These are phyloP conservation scores for Sciurus vulgaris DNA, from an alignment of 2,797 vertebrate genomes.

Conservation along the genomic window DNA sequence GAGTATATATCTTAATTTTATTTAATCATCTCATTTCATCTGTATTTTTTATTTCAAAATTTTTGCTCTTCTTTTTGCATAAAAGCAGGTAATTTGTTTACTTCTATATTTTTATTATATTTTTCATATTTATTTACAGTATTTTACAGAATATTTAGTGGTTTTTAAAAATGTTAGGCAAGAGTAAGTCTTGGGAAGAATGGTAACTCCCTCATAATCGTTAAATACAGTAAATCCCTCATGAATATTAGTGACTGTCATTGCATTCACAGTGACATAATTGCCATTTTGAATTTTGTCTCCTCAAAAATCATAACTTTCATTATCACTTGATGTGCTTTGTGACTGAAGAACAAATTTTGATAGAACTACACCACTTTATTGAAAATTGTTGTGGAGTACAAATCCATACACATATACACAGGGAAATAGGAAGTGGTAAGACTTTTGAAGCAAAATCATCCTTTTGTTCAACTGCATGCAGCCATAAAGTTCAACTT, in stretches of 20 bases:
- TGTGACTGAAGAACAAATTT: background rate
- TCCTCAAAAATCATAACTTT: background rate
- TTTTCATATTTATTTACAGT: conserved; percentile 1
- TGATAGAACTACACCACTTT: background rate
- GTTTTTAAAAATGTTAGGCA: background rate
- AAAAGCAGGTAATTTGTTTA: background rate
- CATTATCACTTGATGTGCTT: background rate
- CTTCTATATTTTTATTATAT: background rate
- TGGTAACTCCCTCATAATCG: background rate
- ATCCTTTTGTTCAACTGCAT: conserved; percentile 20
- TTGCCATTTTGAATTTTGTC: background rate
- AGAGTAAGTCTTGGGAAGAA: background rate
- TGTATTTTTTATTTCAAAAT: conserved; percentile 24
- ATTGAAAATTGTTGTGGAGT: background rate
- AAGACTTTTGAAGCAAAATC: conserved; percentile 46
- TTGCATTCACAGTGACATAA: background rate
- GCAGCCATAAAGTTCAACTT: conserved; percentile 49
- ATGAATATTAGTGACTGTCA: background rate
- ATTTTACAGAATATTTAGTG: background rate
- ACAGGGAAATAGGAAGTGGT: background rate
- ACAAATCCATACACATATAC: background rate
- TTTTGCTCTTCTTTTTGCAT: background rate
- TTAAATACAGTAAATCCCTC: background rate
- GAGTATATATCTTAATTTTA: background rate
- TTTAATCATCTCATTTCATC: background rate